Conservation (phyloP, 2,113 vertebrate genomes). For the Stomatorhinus ivindoensis region DNA sequence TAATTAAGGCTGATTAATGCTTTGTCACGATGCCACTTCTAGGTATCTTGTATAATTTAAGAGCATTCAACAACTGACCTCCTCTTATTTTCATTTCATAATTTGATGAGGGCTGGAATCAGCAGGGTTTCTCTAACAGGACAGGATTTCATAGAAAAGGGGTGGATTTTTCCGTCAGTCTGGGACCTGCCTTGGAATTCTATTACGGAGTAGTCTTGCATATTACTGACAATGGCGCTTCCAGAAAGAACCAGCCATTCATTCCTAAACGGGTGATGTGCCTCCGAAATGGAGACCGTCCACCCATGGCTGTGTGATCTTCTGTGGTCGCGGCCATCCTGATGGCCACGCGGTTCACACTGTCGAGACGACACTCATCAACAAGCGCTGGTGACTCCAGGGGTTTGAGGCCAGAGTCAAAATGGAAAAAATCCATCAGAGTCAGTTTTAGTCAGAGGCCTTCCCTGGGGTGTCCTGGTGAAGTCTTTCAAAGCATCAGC, state of each 20-base stretch:
- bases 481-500: neutral
- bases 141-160: neutral
- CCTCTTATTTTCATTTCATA: neutral
- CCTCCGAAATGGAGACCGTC: neutral
- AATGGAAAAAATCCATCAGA: neutral
- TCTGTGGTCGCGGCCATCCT: neutral
- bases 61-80: neutral
- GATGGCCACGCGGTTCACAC: neutral
- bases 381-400: neutral
- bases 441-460: conserved; percentile 10
- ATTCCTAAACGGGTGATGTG: neutral
- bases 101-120: neutral
- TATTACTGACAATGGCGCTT: neutral
- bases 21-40: neutral
- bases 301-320: neutral
- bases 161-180: neutral
- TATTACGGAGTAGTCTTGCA: neutral
- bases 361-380: neutral
- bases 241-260: neutral
- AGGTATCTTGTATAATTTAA: neutral
- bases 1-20: neutral
- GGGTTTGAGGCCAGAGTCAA: neutral
- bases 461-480: neutral
- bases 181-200: neutral
- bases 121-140: neutral